Evolutionary conservation across 2,113 vertebrate genomes (phyloP).

Genomic region (Malurus elegans): DNA sequence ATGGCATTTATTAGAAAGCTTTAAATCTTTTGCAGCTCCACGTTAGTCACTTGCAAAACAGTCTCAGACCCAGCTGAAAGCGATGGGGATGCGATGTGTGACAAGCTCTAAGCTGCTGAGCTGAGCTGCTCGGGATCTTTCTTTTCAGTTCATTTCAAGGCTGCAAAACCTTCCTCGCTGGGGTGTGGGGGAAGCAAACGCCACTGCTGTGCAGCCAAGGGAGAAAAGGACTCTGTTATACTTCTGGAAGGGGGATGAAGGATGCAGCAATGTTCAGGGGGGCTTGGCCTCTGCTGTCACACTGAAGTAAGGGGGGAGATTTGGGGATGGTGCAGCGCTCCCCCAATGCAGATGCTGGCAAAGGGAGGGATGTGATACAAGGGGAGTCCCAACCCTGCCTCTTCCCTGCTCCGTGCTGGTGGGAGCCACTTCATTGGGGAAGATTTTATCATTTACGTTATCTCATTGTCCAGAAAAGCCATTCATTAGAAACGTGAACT

Average conservation of each 20-base stretch:
- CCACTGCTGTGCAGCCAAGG: background rate
- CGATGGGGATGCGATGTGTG: background rate
- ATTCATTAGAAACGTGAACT: background rate
- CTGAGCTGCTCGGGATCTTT: background rate
- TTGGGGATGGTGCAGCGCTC: background rate
- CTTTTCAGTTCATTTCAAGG: background rate
- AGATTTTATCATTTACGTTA: background rate
- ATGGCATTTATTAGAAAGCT: conserved; percentile 49
- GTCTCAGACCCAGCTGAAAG: background rate
- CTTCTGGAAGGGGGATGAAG: background rate
- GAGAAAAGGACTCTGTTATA: background rate
- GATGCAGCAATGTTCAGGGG: background rate
- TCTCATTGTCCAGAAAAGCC: background rate
- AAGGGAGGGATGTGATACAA: background rate
- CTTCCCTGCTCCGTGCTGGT: background rate
- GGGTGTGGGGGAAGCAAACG: background rate
- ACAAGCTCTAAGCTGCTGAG: background rate
- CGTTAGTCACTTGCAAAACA: background rate
- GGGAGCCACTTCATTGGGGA: background rate
- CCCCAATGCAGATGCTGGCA: background rate
- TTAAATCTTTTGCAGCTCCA: conserved; percentile 38
- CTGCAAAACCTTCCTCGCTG: background rate
- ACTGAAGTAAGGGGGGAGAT: background rate
- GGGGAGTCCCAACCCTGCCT: background rate
- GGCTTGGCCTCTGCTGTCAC: background rate